Base-by-base conservation (phyloP, 2,888 invertebrate species). In the Endotricha flammealis region DNA sequence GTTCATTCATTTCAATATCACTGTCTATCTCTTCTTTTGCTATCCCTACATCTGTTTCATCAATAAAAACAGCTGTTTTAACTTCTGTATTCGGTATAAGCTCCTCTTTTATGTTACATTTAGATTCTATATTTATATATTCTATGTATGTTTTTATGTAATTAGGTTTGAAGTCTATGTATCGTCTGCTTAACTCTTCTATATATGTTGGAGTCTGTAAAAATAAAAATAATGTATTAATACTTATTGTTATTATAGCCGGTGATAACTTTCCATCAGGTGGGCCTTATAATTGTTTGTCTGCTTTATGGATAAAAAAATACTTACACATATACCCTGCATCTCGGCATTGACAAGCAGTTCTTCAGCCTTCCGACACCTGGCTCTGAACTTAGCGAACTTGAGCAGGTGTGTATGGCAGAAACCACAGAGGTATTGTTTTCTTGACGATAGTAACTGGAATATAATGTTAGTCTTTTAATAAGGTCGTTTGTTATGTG, bases 361-460 rank as follows among this genome's bases (percentile, higher is more conserved):
- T 4, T 34, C 22, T 17, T 28, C 13, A n/a, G 12, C 34, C 7
- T 28, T 29, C 12, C 9, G 12, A 13, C 35, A 35, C 4, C 20
- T 12, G n/a, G 28, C 14, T 7, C 35, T 22, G 29, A 29, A 35
- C 22, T 12, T 22, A 7, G 23, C n/a, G 9, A 29, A 35, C 35
- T 16, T 35, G 10, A 12, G 13, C 12, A 35, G 23, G 1, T 11
- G 9, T 2, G 6, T 13, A 2, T 7, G 10, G 10, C 35, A 35
- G 13, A 29, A 23, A 3, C 9, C 9, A 14, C 35, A 35, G 8
- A 35, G 22, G n/a, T 35, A 28, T 8, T 29, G 35, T 3, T n/a
- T 12, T 9, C 22, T 5, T 6, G 22, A 9, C 2, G 2, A 44
- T 45, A 0, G 12, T 30, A 38, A 12, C 38, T 38, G 32, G 3